Base-by-base conservation (phyloP, 2,888 invertebrate species). In the Nudaria mundana region DNA sequence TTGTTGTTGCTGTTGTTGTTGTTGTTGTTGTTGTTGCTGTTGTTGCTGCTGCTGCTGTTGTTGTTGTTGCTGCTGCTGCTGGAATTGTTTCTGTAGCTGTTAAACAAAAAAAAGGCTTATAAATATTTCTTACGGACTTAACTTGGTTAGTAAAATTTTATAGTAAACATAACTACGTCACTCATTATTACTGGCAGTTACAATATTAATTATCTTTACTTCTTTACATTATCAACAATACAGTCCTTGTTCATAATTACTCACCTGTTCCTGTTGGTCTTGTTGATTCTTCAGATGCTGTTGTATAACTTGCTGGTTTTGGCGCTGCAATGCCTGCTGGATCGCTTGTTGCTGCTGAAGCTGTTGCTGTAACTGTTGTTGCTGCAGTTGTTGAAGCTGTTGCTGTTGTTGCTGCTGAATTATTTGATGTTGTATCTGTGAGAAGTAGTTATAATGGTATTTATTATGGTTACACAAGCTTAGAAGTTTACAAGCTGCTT, bases 231-330 rank as follows among this genome's bases (percentile, higher is more conserved):
- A n/a, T n/a, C n/a, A n/a, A n/a, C n/a, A n/a, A n/a, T n/a, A n/a
- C n/a, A n/a, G n/a, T n/a, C n/a, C n/a, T n/a, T n/a, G n/a, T n/a
- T n/a, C n/a, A n/a, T n/a, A n/a, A n/a, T n/a, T n/a, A 29, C 68
- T 73, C 46, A 81, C 85, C 65, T 85, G 77, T 53, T 70, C 91
- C 65, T 87, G 89, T 50, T 71, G 89, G 56, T 83, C 90, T 37
- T 91, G 91, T 45, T 90, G 91, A 51, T 90, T 85, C 51, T 91
- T 90, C 6, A 90, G 80, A 37, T 91, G 91, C 48, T 91, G 91
- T 40, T 91, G 92, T 50, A 92, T 84, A 40, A 89, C 91, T 52
- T 92, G 92, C 48, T 76, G 72, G 33, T 81, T 81, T 48, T 84
- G 86, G 22, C 82, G 59, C 48, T 86, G 86, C 45, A 86, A 56